Base-by-base conservation (phyloP, 2,888 invertebrate species). In the Cancer borealis region DNA sequence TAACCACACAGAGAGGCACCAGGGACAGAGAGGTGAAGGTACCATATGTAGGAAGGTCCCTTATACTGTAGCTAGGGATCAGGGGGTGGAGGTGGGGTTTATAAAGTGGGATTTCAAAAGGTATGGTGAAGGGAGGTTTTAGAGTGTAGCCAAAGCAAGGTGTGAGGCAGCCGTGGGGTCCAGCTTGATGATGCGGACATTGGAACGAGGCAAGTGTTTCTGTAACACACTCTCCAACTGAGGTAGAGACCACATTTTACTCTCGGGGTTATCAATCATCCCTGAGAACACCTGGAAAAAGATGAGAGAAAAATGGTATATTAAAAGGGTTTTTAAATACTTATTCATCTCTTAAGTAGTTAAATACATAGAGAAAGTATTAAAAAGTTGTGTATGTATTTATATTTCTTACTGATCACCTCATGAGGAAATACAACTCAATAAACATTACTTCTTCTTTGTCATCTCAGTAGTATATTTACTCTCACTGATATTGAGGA, bases 161-260 rank as follows among this genome's bases (percentile, higher is more conserved):
- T 87, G 73, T 21, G 93, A 45, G 79, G 93, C 93, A 45, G 93
- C 90, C 10, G 93, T 88, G 8, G 91, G 73, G 88, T 93, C 93
- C 30, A 93, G 54, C 14, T 93, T 93, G 17, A 93, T 79, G 21
- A 93, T 93, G 84, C 93, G 93, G 26, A 93, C 91, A 5, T 84
- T 79, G 2, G 91, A 91, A 21, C 26, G 45, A n/a, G 87, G 91
- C n/a, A 93, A 79, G 26, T 93, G 93, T 12, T 87, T 73, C 49
- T 90, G 84, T 54, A 93, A 46, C 14, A 93, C 49, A 49, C 54
- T 93, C 84, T 93, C 93, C 39, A 93, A 79, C 39, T 73, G 49
- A 30, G 90, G 79, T 8, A 93, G 84, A 0, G 93, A 39, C 93
- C 93, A 93, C 54, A 91, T 54, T 17, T 87, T 90, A n/a, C 26